Conservation (phyloP, 2,797 vertebrate species). For the Pangasius mekongensis region DNA sequence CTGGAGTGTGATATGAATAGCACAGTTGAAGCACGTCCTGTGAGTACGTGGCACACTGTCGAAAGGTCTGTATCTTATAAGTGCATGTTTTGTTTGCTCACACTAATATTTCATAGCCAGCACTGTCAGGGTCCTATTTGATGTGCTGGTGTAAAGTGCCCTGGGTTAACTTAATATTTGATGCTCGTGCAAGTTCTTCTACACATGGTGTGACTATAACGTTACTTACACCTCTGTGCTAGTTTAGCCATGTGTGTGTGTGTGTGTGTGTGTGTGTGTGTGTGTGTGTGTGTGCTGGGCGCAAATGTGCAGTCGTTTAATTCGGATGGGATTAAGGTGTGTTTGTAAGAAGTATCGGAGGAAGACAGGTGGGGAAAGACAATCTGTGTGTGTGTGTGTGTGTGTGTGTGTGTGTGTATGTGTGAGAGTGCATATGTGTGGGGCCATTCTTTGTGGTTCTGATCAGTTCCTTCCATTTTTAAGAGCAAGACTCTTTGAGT, state of each 20-base stretch:
- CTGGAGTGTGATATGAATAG: constrained; percentile 39
- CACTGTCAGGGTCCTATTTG: constrained; percentile 42
- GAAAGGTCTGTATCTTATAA: constrained; percentile 38
- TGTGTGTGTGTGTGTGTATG: neutral
- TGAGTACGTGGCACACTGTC: constrained; percentile 22
- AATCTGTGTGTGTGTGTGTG: neutral
- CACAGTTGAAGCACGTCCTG: constrained; percentile 31
- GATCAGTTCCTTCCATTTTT: constrained; percentile 70
- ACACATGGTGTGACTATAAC: constrained; percentile 53
- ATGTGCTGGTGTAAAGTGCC: constrained; percentile 58
- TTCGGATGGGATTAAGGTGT: neutral
- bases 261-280: constrained; percentile 36
- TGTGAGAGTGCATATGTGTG: constrained; percentile 10
- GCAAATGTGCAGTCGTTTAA: neutral
- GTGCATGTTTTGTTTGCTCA: constrained; percentile 39
- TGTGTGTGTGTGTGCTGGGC: constrained; percentile 26
- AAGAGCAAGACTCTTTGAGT: constrained; percentile 84
- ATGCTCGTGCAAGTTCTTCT: constrained; percentile 45
- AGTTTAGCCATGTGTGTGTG: constrained; percentile 49
- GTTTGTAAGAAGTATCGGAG: neutral
- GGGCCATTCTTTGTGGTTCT: constrained; percentile 48
- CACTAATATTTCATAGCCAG: constrained; percentile 39
- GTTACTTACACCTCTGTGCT: constrained; percentile 59
- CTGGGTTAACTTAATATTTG: constrained; percentile 64
- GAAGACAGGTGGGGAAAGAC: neutral